phyloP scores from a whole-genome alignment of 1,140 invertebrate genomes.

The honey bee (Apis mellifera) region DNA sequence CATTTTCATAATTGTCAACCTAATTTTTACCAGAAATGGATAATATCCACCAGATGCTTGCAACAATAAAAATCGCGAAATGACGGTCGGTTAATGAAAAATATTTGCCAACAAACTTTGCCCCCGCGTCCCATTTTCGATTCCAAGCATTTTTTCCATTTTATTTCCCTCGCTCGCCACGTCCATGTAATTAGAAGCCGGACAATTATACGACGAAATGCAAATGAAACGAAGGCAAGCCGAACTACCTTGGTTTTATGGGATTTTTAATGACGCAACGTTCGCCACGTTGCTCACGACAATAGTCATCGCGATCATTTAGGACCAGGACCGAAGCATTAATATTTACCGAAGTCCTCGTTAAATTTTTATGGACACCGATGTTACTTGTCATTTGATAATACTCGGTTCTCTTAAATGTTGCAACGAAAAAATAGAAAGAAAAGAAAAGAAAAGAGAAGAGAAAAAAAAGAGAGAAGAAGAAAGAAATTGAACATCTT shows the following conservation, averaged over 20 bases:
- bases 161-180: background rate
- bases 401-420: background rate
- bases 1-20: too few species aligned
- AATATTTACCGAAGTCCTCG: constrained; percentile 5
- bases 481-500: too few species aligned
- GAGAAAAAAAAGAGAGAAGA: too few species aligned
- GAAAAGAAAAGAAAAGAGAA: background rate
- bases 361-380: background rate
- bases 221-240: constrained; percentile 1
- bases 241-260: background rate
- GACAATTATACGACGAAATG: constrained; percentile 20
- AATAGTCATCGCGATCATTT: constrained; percentile 21
- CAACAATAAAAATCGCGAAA: background rate
- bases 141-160: background rate
- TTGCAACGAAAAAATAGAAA: background rate
- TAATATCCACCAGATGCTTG: background rate
- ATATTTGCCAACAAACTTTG: background rate
- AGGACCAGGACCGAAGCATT: background rate
- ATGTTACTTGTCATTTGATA: background rate
- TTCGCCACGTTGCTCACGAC: background rate
- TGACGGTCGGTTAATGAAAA: background rate
- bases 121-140: background rate
- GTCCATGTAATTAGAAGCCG: constrained; percentile 2
- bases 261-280: constrained; percentile 19
- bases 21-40: too few species aligned